Base-by-base conservation (phyloP, 2,113 vertebrate species). In the Toxotes chatareus region DNA sequence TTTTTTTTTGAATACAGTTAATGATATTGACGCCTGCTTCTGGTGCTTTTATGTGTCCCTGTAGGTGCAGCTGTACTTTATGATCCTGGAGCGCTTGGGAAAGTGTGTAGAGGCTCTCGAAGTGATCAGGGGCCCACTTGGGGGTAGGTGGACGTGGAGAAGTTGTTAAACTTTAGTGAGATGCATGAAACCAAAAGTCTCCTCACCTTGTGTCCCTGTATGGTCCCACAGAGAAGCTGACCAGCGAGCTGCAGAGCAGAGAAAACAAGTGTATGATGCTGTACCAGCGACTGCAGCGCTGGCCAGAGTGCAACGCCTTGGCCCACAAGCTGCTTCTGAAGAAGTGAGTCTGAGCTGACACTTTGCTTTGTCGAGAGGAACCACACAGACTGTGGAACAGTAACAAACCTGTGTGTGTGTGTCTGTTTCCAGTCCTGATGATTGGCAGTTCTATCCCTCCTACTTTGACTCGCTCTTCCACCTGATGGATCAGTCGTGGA, bases 251-350 rank as follows among this genome's bases (percentile, higher is more conserved):
- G 74, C 98, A 98, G 91, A 99, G 97, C 94, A 95, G 98, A 17
- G 98, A 99, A 88, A 98, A 95, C 89, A 99, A 99, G 82, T 99
- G 98, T 80, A 99, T 99, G 98, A 95, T 95, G 70, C 96, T 99
- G 90, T 99, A 99, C 91, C 95, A 95, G 91, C 96, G 97, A 69
- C 95, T 99, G 47, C 93, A 95, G 77, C 93, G 92, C 86, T 99
- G 98, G 98, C 96, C 98, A 0, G 98, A 99, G 92, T 98, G 97
- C 83, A 99, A 99, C 0, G 97, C 98, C 0, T 93, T 99, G 75
- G 96, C 98, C 0, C 92, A 95, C 82, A 96, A 96, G 76, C 96
- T 99, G 77, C 95, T 99, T 11, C 94, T 98, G 32, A 97, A 97
- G 89, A 99, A 99, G 98, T 99, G 88, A 97, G 97, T 38, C 8